Evolutionary conservation across 2,113 vertebrate genomes (phyloP).

Genomic region (Athene noctua): DNA sequence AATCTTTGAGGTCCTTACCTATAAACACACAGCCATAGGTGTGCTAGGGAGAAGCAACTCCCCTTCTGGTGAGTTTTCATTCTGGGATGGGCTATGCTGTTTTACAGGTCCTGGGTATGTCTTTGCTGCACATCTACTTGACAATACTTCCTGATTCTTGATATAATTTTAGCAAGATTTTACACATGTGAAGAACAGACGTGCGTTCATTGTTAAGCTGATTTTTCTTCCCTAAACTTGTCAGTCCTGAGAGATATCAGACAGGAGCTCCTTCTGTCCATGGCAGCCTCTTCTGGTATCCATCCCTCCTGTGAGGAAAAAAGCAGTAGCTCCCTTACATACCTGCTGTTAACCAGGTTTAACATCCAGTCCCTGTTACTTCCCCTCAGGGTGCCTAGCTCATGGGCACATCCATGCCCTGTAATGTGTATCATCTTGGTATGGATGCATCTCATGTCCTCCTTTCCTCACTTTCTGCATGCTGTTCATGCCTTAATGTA

Average conservation of each 20-base stretch:
- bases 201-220: neutral
- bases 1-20: neutral
- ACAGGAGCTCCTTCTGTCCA: neutral
- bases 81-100: accelerated
- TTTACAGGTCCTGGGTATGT: neutral
- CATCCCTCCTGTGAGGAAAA: neutral
- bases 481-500: neutral
- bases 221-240: neutral
- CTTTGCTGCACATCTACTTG: neutral
- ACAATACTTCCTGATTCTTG: neutral
- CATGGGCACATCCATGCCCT: neutral
- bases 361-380: neutral
- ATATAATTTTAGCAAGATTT: neutral
- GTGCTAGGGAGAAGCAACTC: neutral
- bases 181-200: neutral
- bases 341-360: neutral
- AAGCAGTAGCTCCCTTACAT: neutral
- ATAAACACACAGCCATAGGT: neutral
- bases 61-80: neutral
- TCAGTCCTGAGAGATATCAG: neutral
- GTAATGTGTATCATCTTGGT: neutral
- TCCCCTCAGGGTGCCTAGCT: neutral
- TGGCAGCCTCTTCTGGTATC: neutral
- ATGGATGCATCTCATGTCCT: neutral
- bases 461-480: neutral